Conservation (phyloP, 2,888 invertebrate species). For the Lydus trimaculatus region DNA sequence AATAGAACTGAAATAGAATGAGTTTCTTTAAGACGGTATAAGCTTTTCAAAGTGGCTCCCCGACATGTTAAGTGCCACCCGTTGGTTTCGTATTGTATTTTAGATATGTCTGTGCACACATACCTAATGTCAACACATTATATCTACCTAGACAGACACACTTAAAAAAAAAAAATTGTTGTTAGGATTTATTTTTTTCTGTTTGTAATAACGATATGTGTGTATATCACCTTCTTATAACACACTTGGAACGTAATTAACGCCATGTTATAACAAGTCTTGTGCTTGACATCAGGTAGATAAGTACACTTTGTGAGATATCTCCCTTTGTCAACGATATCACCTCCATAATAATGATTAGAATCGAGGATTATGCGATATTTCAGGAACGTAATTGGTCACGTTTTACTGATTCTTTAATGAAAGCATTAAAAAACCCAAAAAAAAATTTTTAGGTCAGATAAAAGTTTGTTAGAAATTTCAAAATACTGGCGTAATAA, state of each 20-base stretch:
- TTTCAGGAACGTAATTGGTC: neutral
- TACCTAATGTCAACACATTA: neutral
- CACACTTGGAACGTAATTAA: neutral
- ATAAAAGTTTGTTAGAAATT: neutral
- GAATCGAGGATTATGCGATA: neutral
- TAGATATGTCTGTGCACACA: slow-evolving; percentile 4
- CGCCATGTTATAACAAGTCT: neutral
- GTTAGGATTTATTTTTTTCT: slow-evolving; percentile 11
- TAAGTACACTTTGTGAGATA: neutral
- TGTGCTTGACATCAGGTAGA: slow-evolving; percentile 2
- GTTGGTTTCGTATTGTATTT: neutral
- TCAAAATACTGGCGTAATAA: neutral
- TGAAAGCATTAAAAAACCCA: neutral
- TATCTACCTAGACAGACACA: neutral
- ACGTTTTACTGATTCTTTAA: neutral
- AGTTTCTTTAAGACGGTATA: slow-evolving; percentile 2
- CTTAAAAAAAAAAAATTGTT: slow-evolving; percentile 15
- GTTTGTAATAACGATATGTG: slow-evolving; percentile 12
- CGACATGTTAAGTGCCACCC: slow-evolving; percentile 12
- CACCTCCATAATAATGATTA: neutral
- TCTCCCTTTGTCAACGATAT: neutral
- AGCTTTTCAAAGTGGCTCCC: neutral
- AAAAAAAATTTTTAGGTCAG: neutral
- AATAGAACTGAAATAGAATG: neutral
- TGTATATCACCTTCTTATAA: neutral